Evolutionary conservation across 2,797 vertebrate genomes (phyloP), one percentile per base, ranked within the genome.

Genomic region (Antrozous pallidus): DNA sequence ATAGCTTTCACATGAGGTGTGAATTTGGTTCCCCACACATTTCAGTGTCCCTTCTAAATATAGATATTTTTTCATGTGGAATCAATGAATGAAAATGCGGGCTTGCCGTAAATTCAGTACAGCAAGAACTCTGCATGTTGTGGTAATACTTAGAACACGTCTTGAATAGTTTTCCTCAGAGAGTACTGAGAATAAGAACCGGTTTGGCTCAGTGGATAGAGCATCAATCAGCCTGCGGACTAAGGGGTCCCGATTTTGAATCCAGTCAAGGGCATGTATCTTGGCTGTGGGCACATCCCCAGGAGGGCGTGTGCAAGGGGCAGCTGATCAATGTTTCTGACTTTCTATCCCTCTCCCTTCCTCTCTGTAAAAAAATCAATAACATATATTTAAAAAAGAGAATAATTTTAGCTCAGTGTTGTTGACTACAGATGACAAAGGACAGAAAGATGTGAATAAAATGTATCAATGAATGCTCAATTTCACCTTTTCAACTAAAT

Each of bases 31-130:
- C 70, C 88, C 88, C 91, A 97, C 1, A 93, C 90, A 84, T 92
- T 97, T 94, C 90, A 93, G 77, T 75, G 69, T 93, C 78, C 82
- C 40, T 91, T 95, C 94, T 94, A 97, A 98, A 98, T 97, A 98
- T 73, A 98, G 98, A 96, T 95, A 93, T 96, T 80, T 63, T 71
- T 85, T 95, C 58, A 93, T 94, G 92, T 93, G 96, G 91, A 97
- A 93, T 90, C 95, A 97, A 93, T 96, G 94, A 71, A 51, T 71
- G 83, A 94, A 91, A 91, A 85, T 73, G 90, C 97, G 96, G 96
- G 85, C 80, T 81, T n/a, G n/a, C n/a, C n/a, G n/a, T n/a, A n/a
- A n/a, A 67, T 88, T 91, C 83, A 86, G 67, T 51, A 47, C 93
- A 85, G 56, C 38, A 84, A 90, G 91, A 94, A 63, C 31, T 83